Evolutionary conservation across 2,797 vertebrate genomes (phyloP).

Genomic region (Neomorphus geoffroyi): DNA sequence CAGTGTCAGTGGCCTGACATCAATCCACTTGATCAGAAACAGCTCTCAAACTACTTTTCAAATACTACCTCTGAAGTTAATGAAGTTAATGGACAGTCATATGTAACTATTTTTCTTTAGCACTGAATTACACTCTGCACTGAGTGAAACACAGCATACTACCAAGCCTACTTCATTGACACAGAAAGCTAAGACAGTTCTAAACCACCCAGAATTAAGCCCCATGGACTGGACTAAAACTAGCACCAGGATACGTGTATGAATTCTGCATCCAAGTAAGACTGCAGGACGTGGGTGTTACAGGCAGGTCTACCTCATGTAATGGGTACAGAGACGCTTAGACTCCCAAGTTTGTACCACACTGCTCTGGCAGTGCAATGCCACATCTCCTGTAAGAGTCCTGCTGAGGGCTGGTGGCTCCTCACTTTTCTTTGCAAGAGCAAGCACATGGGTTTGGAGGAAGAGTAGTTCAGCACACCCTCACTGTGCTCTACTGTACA

Average conservation of each 20-base stretch:
- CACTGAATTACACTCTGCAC: not conserved
- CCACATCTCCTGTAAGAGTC: not conserved
- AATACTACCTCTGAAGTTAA: not conserved
- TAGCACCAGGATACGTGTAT: not conserved
- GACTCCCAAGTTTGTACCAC: not conserved
- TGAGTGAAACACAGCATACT: not conserved
- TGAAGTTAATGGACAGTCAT: not conserved
- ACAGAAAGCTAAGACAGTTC: not conserved
- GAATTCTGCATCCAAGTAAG: not conserved
- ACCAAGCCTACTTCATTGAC: no score
- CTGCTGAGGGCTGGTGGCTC: not conserved
- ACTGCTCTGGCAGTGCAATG: not conserved
- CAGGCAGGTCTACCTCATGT: not conserved
- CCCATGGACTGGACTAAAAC: not conserved
- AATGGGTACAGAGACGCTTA: not conserved
- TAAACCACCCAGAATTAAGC: not conserved
- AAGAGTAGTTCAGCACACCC: not conserved
- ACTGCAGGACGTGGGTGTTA: not conserved
- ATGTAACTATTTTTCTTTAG: not conserved
- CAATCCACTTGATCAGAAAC: not conserved
- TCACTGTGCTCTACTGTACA: not conserved
- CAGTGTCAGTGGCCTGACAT: not conserved
- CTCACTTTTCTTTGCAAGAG: not conserved
- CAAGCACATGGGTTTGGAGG: not conserved
- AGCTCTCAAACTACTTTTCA: not conserved